Base-by-base conservation (phyloP, 2,888 invertebrate genomes). In the Erynnis tages region DNA sequence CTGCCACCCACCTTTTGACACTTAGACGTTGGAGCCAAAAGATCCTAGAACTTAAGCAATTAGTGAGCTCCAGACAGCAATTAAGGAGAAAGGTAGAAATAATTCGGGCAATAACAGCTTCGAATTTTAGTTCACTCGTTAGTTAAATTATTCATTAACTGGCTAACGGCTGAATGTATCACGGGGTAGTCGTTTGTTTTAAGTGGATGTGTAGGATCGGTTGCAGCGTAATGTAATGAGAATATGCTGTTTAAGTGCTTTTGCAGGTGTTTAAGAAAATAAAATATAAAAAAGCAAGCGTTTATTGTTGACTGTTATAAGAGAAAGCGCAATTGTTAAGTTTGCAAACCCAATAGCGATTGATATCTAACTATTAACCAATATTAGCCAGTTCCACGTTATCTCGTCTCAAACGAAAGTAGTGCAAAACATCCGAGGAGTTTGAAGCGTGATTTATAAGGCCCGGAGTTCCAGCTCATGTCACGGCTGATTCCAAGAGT, bases 1-100 rank as follows among this genome's bases (percentile, higher is more conserved):
- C 37, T 52, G 43, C 44, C 11, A 35, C 29, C 10, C 23, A 21
- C 44, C 50, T 76, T 82, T 80, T 67, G 79, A 82, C 80, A 84
- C 81, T 86, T 80, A 75, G 75, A 75, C 74, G 73, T 67, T 74
- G 74, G 77, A 79, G 82, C 76, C 73, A 82, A 75, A 79, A 83
- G 84, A 85, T 86, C 82, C 76, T 75, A 70, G 82, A 88, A 87
- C 86, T 88, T 88, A 86, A 86, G 87, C 87, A 88, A 88, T 88
- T 88, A 88, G 87, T 76, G 82, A 82, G 81, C 74, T 80, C 76
- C 71, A 80, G 86, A 87, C 86, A 85, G 87, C 85, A 88, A 87
- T 88, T 88, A 88, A 82, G 79, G 81, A 70, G 79, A 82, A 86
- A 85, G 82, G 82, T 85, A 80, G 83, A 81, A 81, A 83, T 85